Percentiles rank a stretch among this genome's conserved stretches.
These are phyloP conservation scores for Byasa hedistus DNA, from an alignment of 2,888 invertebrate species.

Conservation along the genomic window DNA sequence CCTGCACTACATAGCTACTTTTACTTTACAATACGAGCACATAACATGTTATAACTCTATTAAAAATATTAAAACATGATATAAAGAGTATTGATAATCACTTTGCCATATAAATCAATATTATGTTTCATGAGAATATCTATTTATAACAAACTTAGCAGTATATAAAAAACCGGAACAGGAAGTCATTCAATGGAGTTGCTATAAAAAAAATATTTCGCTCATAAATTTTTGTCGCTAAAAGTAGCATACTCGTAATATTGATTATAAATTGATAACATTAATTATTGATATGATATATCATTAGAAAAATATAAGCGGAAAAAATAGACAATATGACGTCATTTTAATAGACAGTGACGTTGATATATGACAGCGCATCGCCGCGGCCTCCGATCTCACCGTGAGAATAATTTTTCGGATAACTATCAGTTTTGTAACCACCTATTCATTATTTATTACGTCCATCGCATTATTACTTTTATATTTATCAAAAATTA, in stretches of 20 bases:
- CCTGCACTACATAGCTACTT: too few species aligned
- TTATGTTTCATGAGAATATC: not conserved
- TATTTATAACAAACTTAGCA: not conserved
- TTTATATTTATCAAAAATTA: not conserved
- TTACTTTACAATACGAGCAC: not conserved
- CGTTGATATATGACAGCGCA: constrained; percentile 75
- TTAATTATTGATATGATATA: not conserved
- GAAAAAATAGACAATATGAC: constrained; percentile 75
- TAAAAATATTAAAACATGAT: not conserved
- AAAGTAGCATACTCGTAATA: not conserved
- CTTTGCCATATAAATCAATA: too few species aligned
- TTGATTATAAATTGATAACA: not conserved
- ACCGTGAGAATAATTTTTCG: constrained; percentile 77
- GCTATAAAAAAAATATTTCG: not conserved
- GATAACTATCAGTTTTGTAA: constrained; percentile 70
- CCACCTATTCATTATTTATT: constrained; percentile 53
- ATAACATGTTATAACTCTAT: not conserved
- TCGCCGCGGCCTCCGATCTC: constrained; percentile 48
- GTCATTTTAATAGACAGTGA: constrained; percentile 79
- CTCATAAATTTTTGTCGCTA: not conserved
- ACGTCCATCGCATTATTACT: not conserved
- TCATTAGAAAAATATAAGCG: not conserved
- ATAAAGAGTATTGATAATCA: not conserved
- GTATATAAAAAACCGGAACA: not conserved
- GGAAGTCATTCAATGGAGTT: not conserved